These are phyloP conservation scores for Dipodomys ordii DNA, from an alignment of 2,113 vertebrate species.

Conservation along the genomic window DNA sequence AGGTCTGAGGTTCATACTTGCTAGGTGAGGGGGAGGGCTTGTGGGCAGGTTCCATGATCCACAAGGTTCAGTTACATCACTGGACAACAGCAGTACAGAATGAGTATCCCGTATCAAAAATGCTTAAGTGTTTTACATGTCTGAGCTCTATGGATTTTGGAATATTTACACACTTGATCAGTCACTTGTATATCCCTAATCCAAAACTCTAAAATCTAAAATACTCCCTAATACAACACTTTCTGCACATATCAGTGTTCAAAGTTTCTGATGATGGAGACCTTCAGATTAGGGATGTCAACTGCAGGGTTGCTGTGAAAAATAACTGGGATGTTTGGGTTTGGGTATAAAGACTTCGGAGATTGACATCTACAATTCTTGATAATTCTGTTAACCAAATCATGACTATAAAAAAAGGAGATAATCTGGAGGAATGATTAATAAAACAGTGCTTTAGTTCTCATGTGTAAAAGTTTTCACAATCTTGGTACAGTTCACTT, in stretches of 20 bases:
- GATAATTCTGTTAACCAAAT: not conserved
- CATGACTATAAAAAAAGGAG: not conserved
- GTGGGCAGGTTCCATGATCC: not conserved
- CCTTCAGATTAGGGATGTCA: not conserved
- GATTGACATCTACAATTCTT: not conserved
- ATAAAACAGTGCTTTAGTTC: not conserved
- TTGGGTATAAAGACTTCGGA: too few species aligned
- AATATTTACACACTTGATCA: not conserved
- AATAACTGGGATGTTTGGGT: too few species aligned
- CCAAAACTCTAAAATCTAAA: not conserved
- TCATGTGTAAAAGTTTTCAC: not conserved
- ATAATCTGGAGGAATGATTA: not conserved
- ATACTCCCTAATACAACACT: not conserved
- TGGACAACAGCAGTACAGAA: accelerated
- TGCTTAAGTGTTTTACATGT: not conserved
- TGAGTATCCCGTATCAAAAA: not conserved
- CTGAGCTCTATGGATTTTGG: not conserved
- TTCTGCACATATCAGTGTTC: not conserved
- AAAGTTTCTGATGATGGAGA: not conserved
- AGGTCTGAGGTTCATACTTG: not conserved
- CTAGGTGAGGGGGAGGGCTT: not conserved
- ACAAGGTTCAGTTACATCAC: not conserved
- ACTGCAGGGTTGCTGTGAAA: too few species aligned
- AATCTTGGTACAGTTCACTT: not conserved
- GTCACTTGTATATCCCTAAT: not conserved